Evolutionary conservation across 2,113 vertebrate species (phyloP).

Genomic region (Oryzias celebensis): DNA sequence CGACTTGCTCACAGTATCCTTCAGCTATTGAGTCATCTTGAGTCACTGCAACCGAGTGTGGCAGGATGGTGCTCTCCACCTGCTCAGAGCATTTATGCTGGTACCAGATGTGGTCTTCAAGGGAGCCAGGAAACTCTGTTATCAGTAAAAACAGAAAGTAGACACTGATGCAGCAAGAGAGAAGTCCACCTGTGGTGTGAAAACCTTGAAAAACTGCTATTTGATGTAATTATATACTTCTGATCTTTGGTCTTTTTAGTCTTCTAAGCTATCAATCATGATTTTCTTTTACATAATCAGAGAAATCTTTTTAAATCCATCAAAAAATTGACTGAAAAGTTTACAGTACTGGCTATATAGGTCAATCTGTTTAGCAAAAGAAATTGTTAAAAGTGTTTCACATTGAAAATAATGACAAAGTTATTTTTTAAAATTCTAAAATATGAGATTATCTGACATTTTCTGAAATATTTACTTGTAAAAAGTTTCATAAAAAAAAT

Average conservation of each 20-base stretch:
- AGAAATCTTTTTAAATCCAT: no score
- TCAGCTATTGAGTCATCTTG: constrained; percentile 17
- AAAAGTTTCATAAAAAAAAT: neutral
- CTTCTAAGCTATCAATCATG: no score
- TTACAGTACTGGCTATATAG: neutral
- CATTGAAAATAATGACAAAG: neutral
- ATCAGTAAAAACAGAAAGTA: constrained; percentile 26
- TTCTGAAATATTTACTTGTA: constrained; percentile 8
- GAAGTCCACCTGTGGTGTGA: constrained; percentile 14
- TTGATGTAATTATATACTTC: neutral
- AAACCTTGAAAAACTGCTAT: neutral
- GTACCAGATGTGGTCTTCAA: constrained; percentile 31
- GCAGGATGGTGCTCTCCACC: constrained; percentile 5
- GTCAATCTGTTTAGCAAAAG: neutral
- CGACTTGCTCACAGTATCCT: constrained; percentile 33
- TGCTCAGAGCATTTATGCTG: constrained; percentile 19
- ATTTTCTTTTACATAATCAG: no score
- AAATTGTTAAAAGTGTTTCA: constrained; percentile 21
- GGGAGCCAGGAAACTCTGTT: constrained; percentile 21
- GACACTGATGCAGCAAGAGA: constrained; percentile 1
- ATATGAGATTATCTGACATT: constrained; percentile 2
- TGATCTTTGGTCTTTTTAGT: neutral
- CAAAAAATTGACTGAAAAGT: neutral
- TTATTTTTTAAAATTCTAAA: neutral
- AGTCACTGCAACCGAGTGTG: constrained; percentile 21